Evolutionary conservation across 1,140 invertebrate species (phyloP).

Genomic region (Vanessa tameamea): DNA sequence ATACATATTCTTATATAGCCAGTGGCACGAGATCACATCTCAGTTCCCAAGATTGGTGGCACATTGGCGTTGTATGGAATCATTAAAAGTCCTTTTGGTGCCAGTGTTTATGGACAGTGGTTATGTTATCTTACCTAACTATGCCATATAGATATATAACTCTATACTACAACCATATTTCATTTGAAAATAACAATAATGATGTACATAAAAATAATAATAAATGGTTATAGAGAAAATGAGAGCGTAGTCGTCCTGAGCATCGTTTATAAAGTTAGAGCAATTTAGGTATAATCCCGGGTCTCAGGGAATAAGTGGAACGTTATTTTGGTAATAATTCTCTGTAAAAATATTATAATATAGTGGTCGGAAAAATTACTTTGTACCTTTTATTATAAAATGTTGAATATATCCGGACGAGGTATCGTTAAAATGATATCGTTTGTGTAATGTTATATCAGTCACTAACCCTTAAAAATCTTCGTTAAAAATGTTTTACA

Average conservation of each 20-base stretch:
- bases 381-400: not conserved
- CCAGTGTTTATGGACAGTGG: no score
- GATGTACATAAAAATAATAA: not conserved
- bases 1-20: no score
- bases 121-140: no score
- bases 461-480: slow-evolving; percentile 5
- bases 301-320: not conserved
- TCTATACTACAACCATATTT: not conserved
- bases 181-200: not conserved
- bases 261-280: slow-evolving; percentile 6
- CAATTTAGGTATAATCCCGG: slow-evolving; percentile 6
- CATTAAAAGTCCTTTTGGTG: no score
- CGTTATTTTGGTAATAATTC: slow-evolving; percentile 4
- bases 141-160: not conserved
- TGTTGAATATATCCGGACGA: not conserved
- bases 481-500: slow-evolving; percentile 12
- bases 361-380: not conserved
- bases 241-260: not conserved
- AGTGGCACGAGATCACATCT: no score
- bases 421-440: not conserved
- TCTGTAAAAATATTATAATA: slow-evolving; percentile 2
- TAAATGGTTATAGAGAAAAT: not conserved
- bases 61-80: no score
- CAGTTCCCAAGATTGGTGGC: no score
- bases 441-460: slow-evolving; percentile 1